Base-by-base conservation (phyloP, 1,140 invertebrate genomes). In the Aphaenogaster floridana region DNA sequence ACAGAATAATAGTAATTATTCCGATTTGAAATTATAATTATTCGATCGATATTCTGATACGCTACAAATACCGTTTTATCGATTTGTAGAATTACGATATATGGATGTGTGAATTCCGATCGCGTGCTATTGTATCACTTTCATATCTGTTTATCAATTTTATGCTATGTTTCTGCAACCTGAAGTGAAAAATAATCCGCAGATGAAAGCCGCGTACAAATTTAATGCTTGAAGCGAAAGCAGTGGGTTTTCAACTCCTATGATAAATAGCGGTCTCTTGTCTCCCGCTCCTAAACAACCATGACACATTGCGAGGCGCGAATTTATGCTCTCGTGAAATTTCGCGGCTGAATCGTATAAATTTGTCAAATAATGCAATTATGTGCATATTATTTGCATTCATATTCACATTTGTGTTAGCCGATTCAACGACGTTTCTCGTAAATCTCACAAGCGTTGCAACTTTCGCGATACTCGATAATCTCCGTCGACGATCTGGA, bases 311-410 rank as follows among this genome's bases (percentile, higher is more conserved):
- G 80, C 80, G 54, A 50, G 80, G 80, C 57, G 80, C 54, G 69
- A 84, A 84, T 84, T 84, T 74, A 84, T 59, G 69, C 80, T 71
- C 68, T 59, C 42, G 57, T 57, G 69, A 74, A 74, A 83, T 72
- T 83, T 74, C 34, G 69, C 69, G 48, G 64, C 64, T 57, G 69
- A 84, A 74, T 84, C 80, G 54, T 84, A 84, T 84, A 86, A 79
- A 86, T 86, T 79, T 64, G 50, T 79, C 83, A 59, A 48, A 66
- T 79, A 79, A 86, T 34, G 83, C 71, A 86, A 86, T 86, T 86
- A 86, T 45, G 61, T 21, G 72, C 68, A 74, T 76, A 84, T 84
- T 84, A 74, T 84, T 68, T 86, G 69, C 74, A 71, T 86, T 74
- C 57, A 71, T 50, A 39, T 52, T 66, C 68, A 28, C n/a, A 50